Conservation (phyloP, 2,888 invertebrate species). For the Spilosoma lubricipeda region DNA sequence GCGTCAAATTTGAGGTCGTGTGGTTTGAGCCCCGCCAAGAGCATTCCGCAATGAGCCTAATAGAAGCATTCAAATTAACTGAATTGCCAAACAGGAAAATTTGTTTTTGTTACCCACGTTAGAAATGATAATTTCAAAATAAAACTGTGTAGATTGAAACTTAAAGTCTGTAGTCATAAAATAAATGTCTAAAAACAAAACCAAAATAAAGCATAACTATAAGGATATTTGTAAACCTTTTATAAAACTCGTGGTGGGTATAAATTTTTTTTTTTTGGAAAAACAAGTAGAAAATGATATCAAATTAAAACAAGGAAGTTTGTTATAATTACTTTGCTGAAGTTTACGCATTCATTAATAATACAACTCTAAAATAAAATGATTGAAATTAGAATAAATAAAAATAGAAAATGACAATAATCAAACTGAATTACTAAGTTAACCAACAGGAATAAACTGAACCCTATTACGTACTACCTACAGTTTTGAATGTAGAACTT, state of each 20-base stretch:
- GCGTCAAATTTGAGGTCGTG: not conserved
- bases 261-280: too few species aligned
- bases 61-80: not conserved
- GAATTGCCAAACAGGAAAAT: not conserved
- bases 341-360: too few species aligned
- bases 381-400: too few species aligned
- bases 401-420: too few species aligned
- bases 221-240: too few species aligned
- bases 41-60: not conserved
- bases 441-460: not conserved
- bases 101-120: not conserved
- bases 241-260: too few species aligned
- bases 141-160: not conserved
- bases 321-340: too few species aligned
- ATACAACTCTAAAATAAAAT: too few species aligned
- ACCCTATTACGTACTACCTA: not conserved
- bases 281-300: too few species aligned
- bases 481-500: not conserved
- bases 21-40: not conserved
- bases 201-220: too few species aligned
- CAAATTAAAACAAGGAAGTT: too few species aligned
- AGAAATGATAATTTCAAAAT: not conserved
- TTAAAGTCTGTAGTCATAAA: not conserved
- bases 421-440: not conserved
- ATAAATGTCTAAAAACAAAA: too few species aligned